Conservation (phyloP, 2,888 invertebrate genomes). For the Neria commutata region DNA sequence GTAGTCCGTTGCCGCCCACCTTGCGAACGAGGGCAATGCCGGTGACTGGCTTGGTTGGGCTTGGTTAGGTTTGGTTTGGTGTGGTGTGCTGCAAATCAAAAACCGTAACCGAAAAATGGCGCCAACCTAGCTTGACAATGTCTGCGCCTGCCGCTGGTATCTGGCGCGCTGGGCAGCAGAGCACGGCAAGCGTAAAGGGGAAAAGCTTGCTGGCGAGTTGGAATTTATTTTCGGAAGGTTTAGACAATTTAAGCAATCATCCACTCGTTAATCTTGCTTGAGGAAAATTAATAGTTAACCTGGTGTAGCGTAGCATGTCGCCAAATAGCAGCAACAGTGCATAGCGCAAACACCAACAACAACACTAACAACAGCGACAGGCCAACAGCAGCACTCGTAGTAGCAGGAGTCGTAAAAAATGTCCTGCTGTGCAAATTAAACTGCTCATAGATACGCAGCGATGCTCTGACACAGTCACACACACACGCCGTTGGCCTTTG, state of each 20-base stretch:
- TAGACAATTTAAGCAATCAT: slow-evolving; percentile 55
- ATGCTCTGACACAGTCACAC: slow-evolving; percentile 22
- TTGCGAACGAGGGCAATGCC: background rate
- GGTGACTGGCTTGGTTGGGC: too few species aligned
- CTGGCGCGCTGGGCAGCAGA: background rate
- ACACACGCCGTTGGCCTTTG: background rate
- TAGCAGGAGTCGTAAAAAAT: slow-evolving; percentile 39
- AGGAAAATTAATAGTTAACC: slow-evolving; percentile 56
- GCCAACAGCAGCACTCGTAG: background rate
- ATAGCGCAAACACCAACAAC: slow-evolving; percentile 5
- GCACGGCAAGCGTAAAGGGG: background rate
- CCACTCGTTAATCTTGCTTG: slow-evolving; percentile 57
- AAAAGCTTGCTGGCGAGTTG: background rate
- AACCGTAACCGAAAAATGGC: slow-evolving; percentile 12
- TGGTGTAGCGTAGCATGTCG: slow-evolving; percentile 32
- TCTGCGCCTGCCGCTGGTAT: slow-evolving; percentile 12
- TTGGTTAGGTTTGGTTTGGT: too few species aligned
- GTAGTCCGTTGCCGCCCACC: background rate
- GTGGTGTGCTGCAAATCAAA: slow-evolving; percentile 10
- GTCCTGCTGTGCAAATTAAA: slow-evolving; percentile 50
- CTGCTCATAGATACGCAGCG: slow-evolving; percentile 51
- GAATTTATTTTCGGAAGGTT: slow-evolving; percentile 12
- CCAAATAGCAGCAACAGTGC: slow-evolving; percentile 9
- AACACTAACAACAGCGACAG: background rate
- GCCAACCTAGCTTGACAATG: slow-evolving; percentile 9